Evolutionary conservation across 2,888 invertebrate species (phyloP), one percentile per base, ranked within the genome.

Genomic region (Sialis fuliginosa): DNA sequence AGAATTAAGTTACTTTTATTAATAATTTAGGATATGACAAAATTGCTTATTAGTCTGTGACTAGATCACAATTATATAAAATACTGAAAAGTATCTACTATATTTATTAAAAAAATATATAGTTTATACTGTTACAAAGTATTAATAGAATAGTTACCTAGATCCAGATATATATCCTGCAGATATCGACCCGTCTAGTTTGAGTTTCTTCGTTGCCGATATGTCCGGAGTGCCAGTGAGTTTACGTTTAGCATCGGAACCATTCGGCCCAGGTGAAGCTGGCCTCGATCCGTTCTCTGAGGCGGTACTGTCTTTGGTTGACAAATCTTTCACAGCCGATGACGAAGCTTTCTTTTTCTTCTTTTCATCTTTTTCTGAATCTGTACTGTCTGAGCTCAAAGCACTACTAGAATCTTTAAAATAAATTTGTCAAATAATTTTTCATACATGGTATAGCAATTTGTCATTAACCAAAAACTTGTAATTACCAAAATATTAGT

Each of bases 311-410:
- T 56, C 57, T 55, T 65, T 52, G 59, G 69, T 62, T 61, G 62
- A 52, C 61, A 63, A 54, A 60, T 61, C 31, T 62, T 62, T 32
- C 61, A 62, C 52, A 62, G 64, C n/a, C 6, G 10, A 6, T 31
- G 60, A 64, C 47, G 62, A 64, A 22, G 63, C 49, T 57, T 69
- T 70, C 49, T 60, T 62, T 9, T 68, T 59, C 53, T 72, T 72
- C 53, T 75, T 71, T 48, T 68, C 68, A 49, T 81, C 80, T n/a
- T 71, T 69, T 56, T 82, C 81, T 1, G 83, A 81, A 60, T 85
- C 78, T 7, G 74, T 72, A 52, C 72, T 74, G 52, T 77, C 83
- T 0, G 81, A 81, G 61, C 81, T 82, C 50, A 79, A 74, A 54
- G 79, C 81, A 55, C 78, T 80, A 45, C 79, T 78, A 2, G 79